These are phyloP conservation scores for Dasyurus viverrinus DNA, from an alignment of 2,113 vertebrate species.

Conservation along the genomic window DNA sequence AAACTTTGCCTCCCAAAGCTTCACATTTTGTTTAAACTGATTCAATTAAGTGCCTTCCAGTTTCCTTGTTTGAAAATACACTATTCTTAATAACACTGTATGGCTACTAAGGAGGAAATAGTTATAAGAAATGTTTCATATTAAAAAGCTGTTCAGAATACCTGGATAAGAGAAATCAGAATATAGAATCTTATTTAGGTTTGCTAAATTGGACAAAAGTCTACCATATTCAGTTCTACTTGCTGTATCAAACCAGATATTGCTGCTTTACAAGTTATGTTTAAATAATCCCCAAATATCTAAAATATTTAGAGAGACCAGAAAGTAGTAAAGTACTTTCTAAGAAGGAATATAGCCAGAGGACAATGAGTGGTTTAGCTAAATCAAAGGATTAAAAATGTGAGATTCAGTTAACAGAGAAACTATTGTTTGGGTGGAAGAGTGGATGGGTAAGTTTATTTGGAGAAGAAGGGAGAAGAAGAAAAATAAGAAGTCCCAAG, in stretches of 20 bases:
- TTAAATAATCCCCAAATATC: no score
- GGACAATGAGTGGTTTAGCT: not conserved
- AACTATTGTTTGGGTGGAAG: not conserved
- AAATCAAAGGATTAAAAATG: not conserved
- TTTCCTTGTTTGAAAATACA: not conserved
- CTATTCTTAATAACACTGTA: not conserved
- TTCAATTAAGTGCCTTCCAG: not conserved
- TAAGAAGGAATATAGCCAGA: not conserved
- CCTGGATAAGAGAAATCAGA: not conserved
- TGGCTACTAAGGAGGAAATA: rapidly evolving
- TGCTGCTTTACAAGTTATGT: not conserved
- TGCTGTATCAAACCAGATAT: not conserved
- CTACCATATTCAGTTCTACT: not conserved
- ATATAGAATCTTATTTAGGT: not conserved
- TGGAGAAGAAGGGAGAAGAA: not conserved
- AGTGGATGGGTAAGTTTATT: not conserved
- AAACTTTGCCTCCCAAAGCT: not conserved
- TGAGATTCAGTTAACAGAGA: not conserved
- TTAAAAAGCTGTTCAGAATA: not conserved
- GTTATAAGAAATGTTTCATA: no score
- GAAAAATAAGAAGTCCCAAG: not conserved
- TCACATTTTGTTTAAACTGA: not conserved
- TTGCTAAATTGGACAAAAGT: not conserved
- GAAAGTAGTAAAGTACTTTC: rapidly evolving
- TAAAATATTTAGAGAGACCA: not conserved